Conservation (phyloP, 2,113 vertebrate species). For the Hylia prasina region DNA sequence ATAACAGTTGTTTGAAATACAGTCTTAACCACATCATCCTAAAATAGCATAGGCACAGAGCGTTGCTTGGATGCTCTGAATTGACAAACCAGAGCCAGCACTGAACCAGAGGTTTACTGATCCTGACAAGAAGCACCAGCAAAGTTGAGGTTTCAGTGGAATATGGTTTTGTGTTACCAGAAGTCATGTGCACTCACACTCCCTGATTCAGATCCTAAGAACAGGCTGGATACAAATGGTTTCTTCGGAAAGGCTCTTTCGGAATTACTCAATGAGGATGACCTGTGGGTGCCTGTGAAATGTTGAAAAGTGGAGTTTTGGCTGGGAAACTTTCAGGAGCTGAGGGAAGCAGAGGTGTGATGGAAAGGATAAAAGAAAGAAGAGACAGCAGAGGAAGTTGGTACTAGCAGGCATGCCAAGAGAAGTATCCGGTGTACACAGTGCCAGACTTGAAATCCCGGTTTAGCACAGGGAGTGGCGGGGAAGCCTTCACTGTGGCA, state of each 20-base stretch:
- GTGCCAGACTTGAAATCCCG: constrained; percentile 47
- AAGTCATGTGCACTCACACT: not conserved
- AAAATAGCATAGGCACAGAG: not conserved
- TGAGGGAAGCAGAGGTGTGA: not conserved
- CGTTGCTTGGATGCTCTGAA: not conserved
- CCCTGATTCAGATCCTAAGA: not conserved
- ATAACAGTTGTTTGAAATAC: not conserved
- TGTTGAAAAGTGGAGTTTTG: not conserved
- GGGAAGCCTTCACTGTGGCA: constrained; percentile 48
- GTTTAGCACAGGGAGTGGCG: constrained; percentile 42
- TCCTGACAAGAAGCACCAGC: not conserved
- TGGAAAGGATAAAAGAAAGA: not conserved
- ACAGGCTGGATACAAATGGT: not conserved
- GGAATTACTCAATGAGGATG: not conserved
- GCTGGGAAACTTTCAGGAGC: not conserved
- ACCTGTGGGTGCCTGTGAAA: not conserved
- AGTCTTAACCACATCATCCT: not conserved
- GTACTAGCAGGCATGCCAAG: constrained; percentile 17
- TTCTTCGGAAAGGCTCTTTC: not conserved
- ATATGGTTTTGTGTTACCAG: constrained; percentile 15
- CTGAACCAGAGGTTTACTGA: not conserved
- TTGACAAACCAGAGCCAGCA: not conserved
- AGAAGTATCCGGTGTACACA: constrained; percentile 40
- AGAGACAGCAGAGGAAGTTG: constrained; percentile 40
- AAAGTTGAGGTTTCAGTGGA: not conserved